Evolutionary conservation across 2,888 invertebrate genomes (phyloP), one percentile per base, ranked within the genome.

Genomic region (Aporophyla nigra): DNA sequence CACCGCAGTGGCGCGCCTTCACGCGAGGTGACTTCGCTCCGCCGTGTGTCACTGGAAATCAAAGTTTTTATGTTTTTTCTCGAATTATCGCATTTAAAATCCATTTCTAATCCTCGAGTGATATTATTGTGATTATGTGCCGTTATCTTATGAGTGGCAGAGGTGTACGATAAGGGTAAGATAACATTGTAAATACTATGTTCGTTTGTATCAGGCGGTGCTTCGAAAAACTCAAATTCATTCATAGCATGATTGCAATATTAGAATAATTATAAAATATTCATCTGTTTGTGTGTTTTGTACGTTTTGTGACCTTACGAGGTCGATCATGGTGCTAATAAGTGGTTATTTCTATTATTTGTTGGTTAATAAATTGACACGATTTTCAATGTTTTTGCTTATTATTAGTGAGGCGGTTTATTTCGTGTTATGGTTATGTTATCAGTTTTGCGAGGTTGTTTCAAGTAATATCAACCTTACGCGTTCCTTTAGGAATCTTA

Each of bases 121-220:
- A 92, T 91, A 91, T 92, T 93, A 86, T 92, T 92, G 95, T 96
- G 95, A 96, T 95, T 96, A 96, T 95, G 95, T 95, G 94, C 93
- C 92, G 94, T 93, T 93, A 94, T 93, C 92, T 90, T 90, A 91
- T 92, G 94, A 93, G 94, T 92, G 90, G 89, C 89, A 87, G 93
- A 93, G 93, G 92, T 92, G 93, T 93, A 92, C 92, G 95, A 95
- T 95, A 96, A 95, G 93, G 95, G 96, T 96, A 94, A 96, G 96
- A 89, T 91, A 87, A 85, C 80, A 85, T 79, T 85, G 76, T 87
- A 90, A 89, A 88, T 85, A 89, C 83, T 88, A 82, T 91, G 88
- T 93, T 93, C 92, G 90, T 85, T 79, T 86, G 86, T 92, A 92
- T 90, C 92, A 91, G 90, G 88, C 90, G 92, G 91, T 91, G 88